Base-by-base conservation (phyloP, 92 coral and sea anemone genomes). In the Desmophyllum pertusum region DNA sequence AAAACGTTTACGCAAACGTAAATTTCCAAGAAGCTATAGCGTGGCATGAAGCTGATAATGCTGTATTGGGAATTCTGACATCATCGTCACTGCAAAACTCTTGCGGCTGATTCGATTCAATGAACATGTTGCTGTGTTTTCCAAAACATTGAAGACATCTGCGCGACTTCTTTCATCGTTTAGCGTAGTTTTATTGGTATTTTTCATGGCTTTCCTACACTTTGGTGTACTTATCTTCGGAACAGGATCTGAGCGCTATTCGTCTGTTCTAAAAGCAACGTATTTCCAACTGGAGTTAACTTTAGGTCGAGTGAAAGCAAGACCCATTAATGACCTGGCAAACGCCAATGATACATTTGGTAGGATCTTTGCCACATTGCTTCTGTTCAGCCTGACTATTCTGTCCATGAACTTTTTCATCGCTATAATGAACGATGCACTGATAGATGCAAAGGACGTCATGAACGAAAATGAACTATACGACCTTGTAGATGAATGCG, bases 181-280 rank as follows among this genome's bases (percentile, higher is more conserved):
- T 33, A 55, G 71, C 35, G 25, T 30, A 27, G 8, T 80, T 37
- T 19, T 80, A 4, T 40, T 87, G 4, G 36, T 4, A 19, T 23
- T 61, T 14, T 70, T 87, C 35, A 62, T 72, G 36, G 52, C 70
- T 3, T 86, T 79, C 39, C 57, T 51, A 37, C 83, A 83, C 45
- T 68, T 63, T 35, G 90, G 90, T 6, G 65, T 87, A 3, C 55
- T 52, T 19, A 86, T 79, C 25, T 86, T 86, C 50, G 85, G 80
- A 3, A 61, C 17, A 9, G 82, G 63, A 63, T 71, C 70, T 7
- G 77, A 61, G 36, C 15, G 43, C 80, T 87, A 79, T 37, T 77
- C 78, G 14, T 53, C 69, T 0, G 10, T 74, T 10, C 72, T 71
- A 14, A 25, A 57, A 27, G 81, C 75, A 1, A 46, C 35, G 11